Evolutionary conservation across 2,113 vertebrate genomes (phyloP).

Genomic region (Pangasianodon gigas): DNA sequence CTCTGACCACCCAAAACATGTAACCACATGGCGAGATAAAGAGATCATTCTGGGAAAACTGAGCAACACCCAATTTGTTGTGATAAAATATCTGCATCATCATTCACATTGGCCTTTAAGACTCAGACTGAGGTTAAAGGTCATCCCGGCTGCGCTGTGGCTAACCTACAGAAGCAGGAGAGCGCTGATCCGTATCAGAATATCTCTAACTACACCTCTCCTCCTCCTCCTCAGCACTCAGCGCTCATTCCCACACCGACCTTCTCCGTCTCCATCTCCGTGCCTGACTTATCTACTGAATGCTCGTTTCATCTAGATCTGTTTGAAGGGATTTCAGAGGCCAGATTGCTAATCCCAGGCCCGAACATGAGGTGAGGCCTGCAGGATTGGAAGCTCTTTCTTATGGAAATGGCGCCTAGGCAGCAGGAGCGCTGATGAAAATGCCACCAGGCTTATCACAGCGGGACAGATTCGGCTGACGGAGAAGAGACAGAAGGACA

Average conservation of each 20-base stretch:
- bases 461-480: slow-evolving; percentile 73
- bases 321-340: slow-evolving; percentile 96
- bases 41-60: neutral
- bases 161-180: neutral
- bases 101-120: slow-evolving; percentile 7
- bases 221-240: slow-evolving; percentile 55
- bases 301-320: slow-evolving; percentile 80
- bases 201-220: slow-evolving; percentile 57
- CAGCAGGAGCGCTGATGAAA: slow-evolving; percentile 77
- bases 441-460: slow-evolving; percentile 90
- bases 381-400: slow-evolving; percentile 84
- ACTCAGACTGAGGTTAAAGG: slow-evolving; percentile 23
- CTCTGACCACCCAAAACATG: neutral
- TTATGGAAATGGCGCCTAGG: slow-evolving; percentile 86
- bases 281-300: slow-evolving; percentile 75
- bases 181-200: slow-evolving; percentile 17
- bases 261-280: slow-evolving; percentile 29
- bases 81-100: slow-evolving; percentile 13
- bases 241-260: slow-evolving; percentile 32
- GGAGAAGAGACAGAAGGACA: slow-evolving; percentile 52
- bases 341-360: slow-evolving; percentile 92
- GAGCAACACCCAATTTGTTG: neutral
- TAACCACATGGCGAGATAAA: neutral
- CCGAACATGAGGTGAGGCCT: slow-evolving; percentile 90
- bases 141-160: slow-evolving; percentile 27